These are phyloP conservation scores for Condylura cristata DNA, from an alignment of 2,113 vertebrate species.

Conservation along the genomic window DNA sequence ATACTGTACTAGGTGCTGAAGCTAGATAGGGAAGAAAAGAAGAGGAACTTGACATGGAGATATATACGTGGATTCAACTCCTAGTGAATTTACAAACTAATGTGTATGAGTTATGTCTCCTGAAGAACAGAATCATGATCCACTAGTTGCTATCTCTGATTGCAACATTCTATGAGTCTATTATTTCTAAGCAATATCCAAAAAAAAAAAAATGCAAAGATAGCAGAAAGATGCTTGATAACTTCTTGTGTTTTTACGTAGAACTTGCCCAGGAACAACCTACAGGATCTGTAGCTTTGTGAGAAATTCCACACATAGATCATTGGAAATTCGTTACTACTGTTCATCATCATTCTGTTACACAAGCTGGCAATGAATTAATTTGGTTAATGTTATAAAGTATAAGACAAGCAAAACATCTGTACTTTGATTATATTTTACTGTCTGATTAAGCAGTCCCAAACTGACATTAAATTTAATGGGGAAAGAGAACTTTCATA, in stretches of 20 bases:
- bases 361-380: neutral
- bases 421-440: neutral
- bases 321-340: neutral
- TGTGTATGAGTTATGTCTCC: slow-evolving; percentile 16
- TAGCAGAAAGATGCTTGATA: neutral
- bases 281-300: neutral
- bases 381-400: neutral
- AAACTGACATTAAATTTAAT: neutral
- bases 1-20: neutral
- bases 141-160: neutral
- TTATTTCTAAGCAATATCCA: neutral
- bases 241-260: neutral
- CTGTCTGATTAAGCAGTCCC: neutral
- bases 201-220: neutral
- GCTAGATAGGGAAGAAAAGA: neutral
- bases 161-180: neutral
- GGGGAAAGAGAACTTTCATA: neutral
- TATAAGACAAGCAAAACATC: neutral
- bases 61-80: neutral
- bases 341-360: neutral
- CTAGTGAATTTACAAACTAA: neutral
- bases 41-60: neutral
- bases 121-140: neutral
- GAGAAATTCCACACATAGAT: slow-evolving; percentile 23
- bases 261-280: neutral